Evolutionary conservation across 2,888 invertebrate species (phyloP), one percentile per base, ranked within the genome.

Genomic region (Epiblema foenella): DNA sequence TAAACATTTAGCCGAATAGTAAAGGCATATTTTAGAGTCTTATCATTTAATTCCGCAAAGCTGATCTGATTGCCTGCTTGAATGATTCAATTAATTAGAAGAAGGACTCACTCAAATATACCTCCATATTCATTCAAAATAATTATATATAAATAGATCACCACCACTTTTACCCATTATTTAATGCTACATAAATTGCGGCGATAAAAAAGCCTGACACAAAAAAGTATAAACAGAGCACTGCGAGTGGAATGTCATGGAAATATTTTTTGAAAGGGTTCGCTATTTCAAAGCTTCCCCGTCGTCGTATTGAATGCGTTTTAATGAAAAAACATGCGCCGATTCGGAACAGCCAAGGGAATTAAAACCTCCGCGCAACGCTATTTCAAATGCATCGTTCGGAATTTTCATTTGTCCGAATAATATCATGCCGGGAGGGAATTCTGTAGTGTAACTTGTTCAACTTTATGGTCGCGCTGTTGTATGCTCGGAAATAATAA

Each of bases 291-390:
- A 91, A 92, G 91, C 91, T 83, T 85, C 90, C 89, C 91, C 91
- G 89, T 88, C 88, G 91, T 89, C 87, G 91, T 90, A 93, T 93
- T 93, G 92, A 93, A 93, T 93, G 91, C 89, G 92, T 91, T 93
- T 93, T 93, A 93, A 93, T 93, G 93, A 93, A 93, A 93, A 93
- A 93, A 92, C 92, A 93, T 91, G 91, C 91, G 88, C 91, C 91
- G 91, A 92, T 90, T 93, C 91, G 90, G 88, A 86, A 91, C 90
- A 92, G 92, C 89, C 93, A 89, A 91, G 92, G 92, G 93, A 92
- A 93, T 93, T 93, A 92, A 92, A 91, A 87, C 87, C 90, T 85
- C 78, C 68, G 77, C 75, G 85, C 86, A 84, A 83, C 81, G 83
- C 84, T 85, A 85, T 84, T 80, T 81, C 84, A 83, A 87, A 87